Evolutionary conservation across 2,888 invertebrate species (phyloP).

Genomic region (Ellobium chinense): DNA sequence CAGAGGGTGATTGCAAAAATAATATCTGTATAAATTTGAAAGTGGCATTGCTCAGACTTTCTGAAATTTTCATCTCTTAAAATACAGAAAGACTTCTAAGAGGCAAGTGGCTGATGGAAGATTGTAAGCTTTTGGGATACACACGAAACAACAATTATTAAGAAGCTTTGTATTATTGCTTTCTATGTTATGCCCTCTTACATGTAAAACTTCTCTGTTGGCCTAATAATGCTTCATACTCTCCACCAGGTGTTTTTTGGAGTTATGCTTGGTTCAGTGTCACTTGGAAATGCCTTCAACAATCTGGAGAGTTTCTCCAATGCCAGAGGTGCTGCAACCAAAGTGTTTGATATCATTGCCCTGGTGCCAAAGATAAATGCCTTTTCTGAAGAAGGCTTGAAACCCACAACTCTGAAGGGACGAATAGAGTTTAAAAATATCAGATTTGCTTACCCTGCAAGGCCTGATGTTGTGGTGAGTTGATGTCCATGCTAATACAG

Average conservation of each 20-base stretch:
- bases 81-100: too few relatives aligned
- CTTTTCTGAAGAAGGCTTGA: constrained; percentile 78
- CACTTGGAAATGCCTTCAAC: constrained; percentile 88
- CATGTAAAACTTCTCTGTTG: too few relatives aligned
- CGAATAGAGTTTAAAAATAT: constrained; percentile 78
- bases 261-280: constrained; percentile 79
- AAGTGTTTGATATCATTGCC: constrained; percentile 80
- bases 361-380: constrained; percentile 80
- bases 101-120: too few relatives aligned
- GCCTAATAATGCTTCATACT: too few relatives aligned
- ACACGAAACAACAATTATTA: too few relatives aligned
- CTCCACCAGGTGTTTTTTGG: constrained; percentile 78
- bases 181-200: too few relatives aligned
- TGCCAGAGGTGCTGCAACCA: constrained; percentile 88
- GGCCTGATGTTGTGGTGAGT: constrained; percentile 76
- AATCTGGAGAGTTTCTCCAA: constrained; percentile 89
- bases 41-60: too few relatives aligned
- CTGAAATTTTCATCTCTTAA: too few relatives aligned
- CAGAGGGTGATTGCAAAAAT: too few relatives aligned
- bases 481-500: background rate
- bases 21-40: too few relatives aligned
- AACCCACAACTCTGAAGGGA: constrained; percentile 76
- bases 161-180: too few relatives aligned
- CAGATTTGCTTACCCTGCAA: constrained; percentile 79
- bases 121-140: too few relatives aligned